Evolutionary conservation across 2,797 vertebrate species (phyloP).

Genomic region (Acipenser transmontanus): DNA sequence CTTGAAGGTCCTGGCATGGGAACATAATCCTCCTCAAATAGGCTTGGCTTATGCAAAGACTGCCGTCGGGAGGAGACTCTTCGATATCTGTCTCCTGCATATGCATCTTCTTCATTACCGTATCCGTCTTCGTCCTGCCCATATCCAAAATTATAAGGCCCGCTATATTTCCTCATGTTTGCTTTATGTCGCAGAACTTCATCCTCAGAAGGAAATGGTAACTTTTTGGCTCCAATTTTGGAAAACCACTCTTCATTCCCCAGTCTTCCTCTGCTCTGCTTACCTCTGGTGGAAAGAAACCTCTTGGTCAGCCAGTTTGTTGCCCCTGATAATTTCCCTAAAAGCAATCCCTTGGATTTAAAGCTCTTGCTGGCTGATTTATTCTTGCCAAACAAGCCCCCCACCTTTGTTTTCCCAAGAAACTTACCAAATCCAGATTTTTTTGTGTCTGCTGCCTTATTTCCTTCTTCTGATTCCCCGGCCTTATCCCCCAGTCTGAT

Average conservation of each 20-base stretch:
- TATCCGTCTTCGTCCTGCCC: slow-evolving; percentile 63
- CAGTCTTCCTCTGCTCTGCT: slow-evolving; percentile 32
- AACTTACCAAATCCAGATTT: slow-evolving; percentile 46
- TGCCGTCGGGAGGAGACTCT: slow-evolving; percentile 39
- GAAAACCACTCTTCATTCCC: slow-evolving; percentile 44
- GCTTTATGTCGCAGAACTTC: slow-evolving; percentile 57
- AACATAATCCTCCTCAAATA: slow-evolving; percentile 32
- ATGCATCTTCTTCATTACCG: slow-evolving; percentile 67
- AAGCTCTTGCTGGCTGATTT: slow-evolving; percentile 51
- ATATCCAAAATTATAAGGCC: slow-evolving; percentile 57
- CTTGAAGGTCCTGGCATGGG: slow-evolving; percentile 31
- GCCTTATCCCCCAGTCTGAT: slow-evolving; percentile 55
- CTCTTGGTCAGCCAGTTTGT: slow-evolving; percentile 85
- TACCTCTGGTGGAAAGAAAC: slow-evolving; percentile 62
- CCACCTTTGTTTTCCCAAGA: slow-evolving; percentile 31
- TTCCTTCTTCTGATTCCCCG: slow-evolving; percentile 38
- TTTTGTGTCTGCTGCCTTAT: slow-evolving; percentile 40
- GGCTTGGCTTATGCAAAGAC: slow-evolving; percentile 28
- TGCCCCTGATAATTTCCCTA: slow-evolving; percentile 79
- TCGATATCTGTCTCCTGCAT: slow-evolving; percentile 47
- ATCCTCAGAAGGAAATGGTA: slow-evolving; percentile 55
- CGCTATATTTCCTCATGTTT: slow-evolving; percentile 60
- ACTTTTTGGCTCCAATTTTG: slow-evolving; percentile 56
- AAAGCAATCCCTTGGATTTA: slow-evolving; percentile 63
- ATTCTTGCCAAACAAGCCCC: slow-evolving; percentile 67